Evolutionary conservation across 2,797 vertebrate species (phyloP).

Genomic region (Alfaro cultratus): DNA sequence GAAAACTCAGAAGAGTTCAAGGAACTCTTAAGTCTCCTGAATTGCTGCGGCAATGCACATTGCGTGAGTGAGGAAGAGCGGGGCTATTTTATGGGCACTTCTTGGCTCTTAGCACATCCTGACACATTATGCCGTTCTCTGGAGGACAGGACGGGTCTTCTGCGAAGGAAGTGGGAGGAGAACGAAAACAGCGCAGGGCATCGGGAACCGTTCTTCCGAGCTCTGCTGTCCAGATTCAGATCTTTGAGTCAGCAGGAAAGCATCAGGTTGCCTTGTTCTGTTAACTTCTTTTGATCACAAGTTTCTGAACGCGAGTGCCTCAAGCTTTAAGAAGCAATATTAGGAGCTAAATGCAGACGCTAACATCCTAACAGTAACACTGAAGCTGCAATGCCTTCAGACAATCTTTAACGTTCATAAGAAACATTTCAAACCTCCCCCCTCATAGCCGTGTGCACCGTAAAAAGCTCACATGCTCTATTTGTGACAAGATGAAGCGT

Average conservation of each 20-base stretch:
- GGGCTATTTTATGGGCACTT: slow-evolving; percentile 16
- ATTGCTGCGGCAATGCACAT: slow-evolving; percentile 19
- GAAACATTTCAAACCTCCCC: not conserved
- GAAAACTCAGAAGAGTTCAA: slow-evolving; percentile 31
- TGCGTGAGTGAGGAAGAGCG: slow-evolving; percentile 1
- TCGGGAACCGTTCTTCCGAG: not conserved
- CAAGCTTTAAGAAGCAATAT: not conserved
- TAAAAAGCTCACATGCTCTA: not conserved
- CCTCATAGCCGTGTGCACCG: not conserved
- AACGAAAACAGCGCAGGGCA: slow-evolving; percentile 39
- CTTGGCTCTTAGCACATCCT: slow-evolving; percentile 22
- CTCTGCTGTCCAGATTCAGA: slow-evolving; percentile 5
- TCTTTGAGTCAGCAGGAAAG: slow-evolving; percentile 14
- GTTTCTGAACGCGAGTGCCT: not conserved
- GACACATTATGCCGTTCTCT: not conserved
- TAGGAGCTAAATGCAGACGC: not conserved
- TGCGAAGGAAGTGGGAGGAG: slow-evolving; percentile 25
- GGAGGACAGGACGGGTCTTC: not conserved
- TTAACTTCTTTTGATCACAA: too few species aligned
- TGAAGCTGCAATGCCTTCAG: not conserved
- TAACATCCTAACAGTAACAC: not conserved
- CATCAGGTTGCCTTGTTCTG: not conserved
- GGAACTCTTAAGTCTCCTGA: slow-evolving; percentile 41
- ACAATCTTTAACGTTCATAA: not conserved
- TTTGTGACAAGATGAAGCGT: not conserved